These are phyloP conservation scores for Eupithecia centaureata DNA, from an alignment of 2,888 invertebrate species.

Conservation along the genomic window DNA sequence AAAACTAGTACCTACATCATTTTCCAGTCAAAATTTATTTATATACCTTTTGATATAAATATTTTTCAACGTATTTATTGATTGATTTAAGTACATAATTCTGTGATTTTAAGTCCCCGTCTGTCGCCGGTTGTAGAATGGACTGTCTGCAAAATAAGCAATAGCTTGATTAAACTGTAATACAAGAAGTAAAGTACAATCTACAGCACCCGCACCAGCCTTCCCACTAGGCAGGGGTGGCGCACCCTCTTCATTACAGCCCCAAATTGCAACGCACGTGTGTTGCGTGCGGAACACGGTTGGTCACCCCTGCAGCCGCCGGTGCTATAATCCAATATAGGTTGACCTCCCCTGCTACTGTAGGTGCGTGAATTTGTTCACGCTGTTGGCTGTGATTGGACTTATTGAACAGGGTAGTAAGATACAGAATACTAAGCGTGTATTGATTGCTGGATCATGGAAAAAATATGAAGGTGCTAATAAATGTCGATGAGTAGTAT, in stretches of 20 bases:
- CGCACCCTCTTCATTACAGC: constrained; percentile 77
- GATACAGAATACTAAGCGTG: constrained; percentile 2
- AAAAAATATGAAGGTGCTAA: background rate
- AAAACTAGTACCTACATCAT: no score
- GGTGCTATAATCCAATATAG: constrained; percentile 57
- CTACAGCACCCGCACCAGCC: constrained; percentile 32
- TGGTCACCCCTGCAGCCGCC: constrained; percentile 65
- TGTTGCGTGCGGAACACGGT: constrained; percentile 68
- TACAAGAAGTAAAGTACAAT: constrained; percentile 7
- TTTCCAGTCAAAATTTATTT: no score
- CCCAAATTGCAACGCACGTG: constrained; percentile 76
- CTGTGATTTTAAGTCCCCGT: no score
- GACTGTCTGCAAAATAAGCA: background rate
- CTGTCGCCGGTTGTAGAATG: background rate
- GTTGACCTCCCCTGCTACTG: constrained; percentile 57
- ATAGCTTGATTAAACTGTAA: constrained; percentile 5
- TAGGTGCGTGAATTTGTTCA: constrained; percentile 30
- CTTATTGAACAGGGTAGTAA: background rate
- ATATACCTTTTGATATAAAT: no score
- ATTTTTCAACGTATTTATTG: background rate
- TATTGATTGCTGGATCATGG: background rate
- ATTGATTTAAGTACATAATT: no score
- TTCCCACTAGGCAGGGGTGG: constrained; percentile 58
- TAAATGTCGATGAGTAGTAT: background rate
- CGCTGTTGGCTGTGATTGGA: constrained; percentile 19